Percentiles rank a stretch among this genome's conserved stretches.
These are phyloP conservation scores for Eurosta solidaginis DNA, from an alignment of 1,140 invertebrate species.

Conservation along the genomic window DNA sequence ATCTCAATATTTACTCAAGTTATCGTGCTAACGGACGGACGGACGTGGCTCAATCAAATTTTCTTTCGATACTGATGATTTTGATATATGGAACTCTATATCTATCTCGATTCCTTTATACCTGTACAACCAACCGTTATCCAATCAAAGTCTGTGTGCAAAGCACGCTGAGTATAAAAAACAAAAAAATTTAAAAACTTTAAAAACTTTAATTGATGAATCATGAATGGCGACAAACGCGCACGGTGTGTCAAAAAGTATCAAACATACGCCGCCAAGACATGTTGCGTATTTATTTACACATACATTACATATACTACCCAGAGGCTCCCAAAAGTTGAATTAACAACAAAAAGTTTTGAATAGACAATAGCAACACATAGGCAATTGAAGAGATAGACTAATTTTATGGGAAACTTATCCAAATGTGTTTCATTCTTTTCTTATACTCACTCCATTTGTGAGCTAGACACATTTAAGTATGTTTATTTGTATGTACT, in stretches of 20 bases:
- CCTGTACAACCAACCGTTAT: too few relatives aligned
- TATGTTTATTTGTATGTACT: background rate
- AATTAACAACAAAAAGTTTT: background rate
- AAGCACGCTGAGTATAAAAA: background rate
- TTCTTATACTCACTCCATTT: background rate
- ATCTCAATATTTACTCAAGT: too few relatives aligned
- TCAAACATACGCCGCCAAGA: background rate
- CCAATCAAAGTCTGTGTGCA: too few relatives aligned
- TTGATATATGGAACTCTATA: too few relatives aligned
- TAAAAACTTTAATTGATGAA: constrained; percentile 31
- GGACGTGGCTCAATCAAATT: too few relatives aligned
- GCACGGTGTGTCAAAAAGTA: background rate
- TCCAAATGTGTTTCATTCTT: background rate
- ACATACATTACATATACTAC: background rate
- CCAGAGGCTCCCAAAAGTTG: constrained; percentile 8
- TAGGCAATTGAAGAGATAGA: background rate
- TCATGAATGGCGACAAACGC: constrained; percentile 27
- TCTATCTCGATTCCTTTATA: too few relatives aligned
- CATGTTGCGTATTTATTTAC: background rate
- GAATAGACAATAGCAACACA: background rate
- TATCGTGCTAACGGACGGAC: too few relatives aligned
- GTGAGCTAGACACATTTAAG: background rate
- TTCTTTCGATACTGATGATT: too few relatives aligned
- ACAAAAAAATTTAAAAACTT: constrained; percentile 1
- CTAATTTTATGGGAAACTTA: constrained; percentile 30